Evolutionary conservation across 1,140 invertebrate species (phyloP), one percentile per base, ranked within the genome.

Genomic region (Eufriesea mexicana): DNA sequence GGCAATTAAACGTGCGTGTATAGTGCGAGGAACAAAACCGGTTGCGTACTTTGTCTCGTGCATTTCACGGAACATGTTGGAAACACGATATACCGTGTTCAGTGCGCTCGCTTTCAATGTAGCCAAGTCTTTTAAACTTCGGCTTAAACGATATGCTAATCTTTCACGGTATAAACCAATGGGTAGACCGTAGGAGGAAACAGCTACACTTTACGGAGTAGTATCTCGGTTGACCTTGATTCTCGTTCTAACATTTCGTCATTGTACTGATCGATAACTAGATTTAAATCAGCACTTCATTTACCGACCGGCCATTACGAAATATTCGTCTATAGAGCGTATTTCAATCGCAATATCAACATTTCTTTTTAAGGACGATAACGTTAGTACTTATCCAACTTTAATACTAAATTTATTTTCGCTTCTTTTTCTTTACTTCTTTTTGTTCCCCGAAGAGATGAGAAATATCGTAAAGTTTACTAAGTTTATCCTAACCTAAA

Each of bases 81-180:
- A 82, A 82, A 76, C 73, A 76, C 72, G 73, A 75, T 81, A 81
- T 42, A 82, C 9, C 49, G 51, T 57, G 67, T 49, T 28, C 54
- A 35, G 57, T 82, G 64, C 45, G n/a, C 28, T 75, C n/a, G 35
- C 49, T 70, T 73, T 74, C 20, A n/a, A 70, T 49, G 62, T 76
- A 75, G 23, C 45, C 5, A 68, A 81, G 68, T 82, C 66, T 82
- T 59, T 51, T 10, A 76, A 81, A 42, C 72, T 76, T 55, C 42
- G 49, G 20, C 23, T 47, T 2, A 12, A 55, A 35, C 61, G 79
- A 75, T 84, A 81, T 75, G 83, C 72, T 82, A 82, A 84, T 84
- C 64, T 68, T n/a, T 61, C 54, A 23, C 28, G 47, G 51, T 82
- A 76, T 49, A 51, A 82, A 70, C 9, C 42, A 20, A 20, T n/a